A percentile compares a stretch with the other conserved stretches of the same genome.
Conservation (phyloP, 2,113 vertebrate species). For the Amphiprion percula region DNA sequence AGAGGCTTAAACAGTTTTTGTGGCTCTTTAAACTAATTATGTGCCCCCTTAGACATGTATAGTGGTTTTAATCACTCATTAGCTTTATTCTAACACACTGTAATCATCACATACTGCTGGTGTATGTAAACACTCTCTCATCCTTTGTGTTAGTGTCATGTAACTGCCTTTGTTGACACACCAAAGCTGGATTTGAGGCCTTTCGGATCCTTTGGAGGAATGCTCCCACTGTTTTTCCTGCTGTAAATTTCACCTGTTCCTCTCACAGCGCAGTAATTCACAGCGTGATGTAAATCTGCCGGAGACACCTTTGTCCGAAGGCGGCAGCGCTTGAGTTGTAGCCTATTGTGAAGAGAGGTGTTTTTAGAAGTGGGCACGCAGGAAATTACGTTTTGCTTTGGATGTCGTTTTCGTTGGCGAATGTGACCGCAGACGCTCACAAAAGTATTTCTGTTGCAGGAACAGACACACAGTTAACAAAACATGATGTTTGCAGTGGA, state of each 20-base stretch:
- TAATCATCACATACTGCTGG: not conserved
- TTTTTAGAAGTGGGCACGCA: constrained; percentile 40
- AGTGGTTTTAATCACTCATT: not conserved
- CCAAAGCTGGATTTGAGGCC: not conserved
- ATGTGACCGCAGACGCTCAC: not conserved
- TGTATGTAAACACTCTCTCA: not conserved
- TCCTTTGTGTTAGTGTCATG: not conserved
- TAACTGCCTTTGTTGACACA: not conserved
- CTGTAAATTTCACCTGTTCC: constrained; percentile 52
- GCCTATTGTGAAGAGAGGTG: constrained; percentile 39
- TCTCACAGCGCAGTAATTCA: not conserved
- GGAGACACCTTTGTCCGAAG: constrained; percentile 30
- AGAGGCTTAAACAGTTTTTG: not conserved
- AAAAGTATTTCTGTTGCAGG: not conserved
- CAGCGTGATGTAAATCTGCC: constrained; percentile 35
- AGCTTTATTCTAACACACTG: not conserved
- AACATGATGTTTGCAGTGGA: not conserved
- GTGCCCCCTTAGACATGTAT: not conserved
- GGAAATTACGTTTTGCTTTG: constrained; percentile 15
- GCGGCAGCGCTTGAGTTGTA: constrained; percentile 32
- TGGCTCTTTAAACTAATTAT: not conserved
- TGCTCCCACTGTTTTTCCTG: constrained; percentile 31
- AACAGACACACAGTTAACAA: too few relatives aligned
- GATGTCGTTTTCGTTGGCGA: constrained; percentile 1
- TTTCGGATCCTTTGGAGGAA: not conserved